Conservation (phyloP, 2,888 invertebrate species). For the Meteorus colon region DNA sequence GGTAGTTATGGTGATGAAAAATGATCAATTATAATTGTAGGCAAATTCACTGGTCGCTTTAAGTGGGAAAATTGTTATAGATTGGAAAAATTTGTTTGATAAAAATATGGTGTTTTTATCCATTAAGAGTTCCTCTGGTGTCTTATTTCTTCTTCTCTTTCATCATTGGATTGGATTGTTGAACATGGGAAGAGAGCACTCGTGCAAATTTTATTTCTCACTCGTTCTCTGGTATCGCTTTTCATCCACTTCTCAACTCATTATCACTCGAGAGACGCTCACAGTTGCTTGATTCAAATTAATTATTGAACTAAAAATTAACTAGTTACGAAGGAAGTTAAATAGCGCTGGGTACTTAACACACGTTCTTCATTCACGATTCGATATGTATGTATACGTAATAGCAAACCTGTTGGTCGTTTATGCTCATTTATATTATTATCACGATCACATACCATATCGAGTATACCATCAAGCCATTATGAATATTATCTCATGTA, state of each 20-base stretch:
- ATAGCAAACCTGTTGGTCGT: slow-evolving; percentile 7
- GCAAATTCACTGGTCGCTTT: no score
- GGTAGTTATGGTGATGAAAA: no score
- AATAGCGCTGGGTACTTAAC: neutral
- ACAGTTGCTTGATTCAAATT: neutral
- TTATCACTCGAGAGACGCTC: neutral
- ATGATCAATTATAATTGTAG: no score
- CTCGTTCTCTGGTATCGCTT: neutral
- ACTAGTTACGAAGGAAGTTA: neutral
- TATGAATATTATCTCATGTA: neutral
- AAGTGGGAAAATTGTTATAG: no score
- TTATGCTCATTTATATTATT: neutral
- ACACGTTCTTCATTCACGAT: neutral
- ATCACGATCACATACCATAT: neutral
- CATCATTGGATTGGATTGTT: no score
- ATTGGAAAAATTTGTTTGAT: no score
- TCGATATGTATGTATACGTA: neutral
- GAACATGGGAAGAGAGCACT: no score
- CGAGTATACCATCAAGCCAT: neutral
- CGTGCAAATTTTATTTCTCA: no score
- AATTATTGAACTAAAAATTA: neutral
- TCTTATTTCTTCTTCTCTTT: no score
- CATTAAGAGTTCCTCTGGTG: no score
- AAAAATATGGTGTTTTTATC: no score
- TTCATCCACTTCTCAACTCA: neutral